Evolutionary conservation across 2,797 vertebrate species (phyloP).

Genomic region (Platyrinchus mystaceus): DNA sequence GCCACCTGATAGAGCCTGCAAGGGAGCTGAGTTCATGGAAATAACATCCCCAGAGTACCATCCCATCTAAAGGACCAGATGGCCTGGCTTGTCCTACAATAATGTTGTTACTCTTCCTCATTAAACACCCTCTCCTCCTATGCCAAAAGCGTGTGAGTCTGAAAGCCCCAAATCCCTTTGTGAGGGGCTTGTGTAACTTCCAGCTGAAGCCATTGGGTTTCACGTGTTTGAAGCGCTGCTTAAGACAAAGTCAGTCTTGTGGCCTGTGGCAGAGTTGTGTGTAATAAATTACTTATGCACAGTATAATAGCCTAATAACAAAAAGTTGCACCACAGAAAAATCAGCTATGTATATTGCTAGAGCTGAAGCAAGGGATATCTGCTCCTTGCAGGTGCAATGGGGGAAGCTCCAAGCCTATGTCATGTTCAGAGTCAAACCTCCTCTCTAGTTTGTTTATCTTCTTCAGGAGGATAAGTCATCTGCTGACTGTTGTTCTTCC

Average conservation of each 20-base stretch:
- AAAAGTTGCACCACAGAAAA: neutral
- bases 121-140: neutral
- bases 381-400: neutral
- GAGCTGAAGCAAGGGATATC: neutral
- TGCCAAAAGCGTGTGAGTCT: neutral
- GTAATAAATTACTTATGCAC: neutral
- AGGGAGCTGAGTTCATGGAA: neutral
- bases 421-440: neutral
- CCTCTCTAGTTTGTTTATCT: neutral
- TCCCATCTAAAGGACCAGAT: neutral
- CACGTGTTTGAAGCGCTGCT: neutral
- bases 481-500: neutral
- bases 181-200: accelerated
- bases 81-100: neutral
- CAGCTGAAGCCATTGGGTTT: neutral
- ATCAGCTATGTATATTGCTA: neutral
- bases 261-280: neutral
- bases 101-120: neutral
- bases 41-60: neutral
- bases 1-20: neutral
- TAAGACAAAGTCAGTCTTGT: neutral
- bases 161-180: neutral
- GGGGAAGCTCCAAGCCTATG: accelerated
- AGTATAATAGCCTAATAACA: neutral
- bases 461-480: neutral